phyloP scores from a whole-genome alignment of 2,113 vertebrate genomes.

The Orientallactaga bullata region DNA sequence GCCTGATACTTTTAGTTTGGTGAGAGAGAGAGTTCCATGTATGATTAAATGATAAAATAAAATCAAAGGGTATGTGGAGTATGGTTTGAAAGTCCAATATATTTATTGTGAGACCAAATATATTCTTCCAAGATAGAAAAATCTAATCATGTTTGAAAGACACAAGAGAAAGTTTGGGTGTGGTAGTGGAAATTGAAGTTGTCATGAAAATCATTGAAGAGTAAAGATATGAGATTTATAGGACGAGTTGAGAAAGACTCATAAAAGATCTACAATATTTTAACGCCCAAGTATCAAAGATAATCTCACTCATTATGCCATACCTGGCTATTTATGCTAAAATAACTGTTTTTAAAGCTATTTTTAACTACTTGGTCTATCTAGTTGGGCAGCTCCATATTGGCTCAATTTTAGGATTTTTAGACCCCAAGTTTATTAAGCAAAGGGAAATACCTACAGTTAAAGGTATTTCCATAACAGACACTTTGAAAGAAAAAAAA shows the following conservation, averaged over 20 bases:
- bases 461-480: not conserved
- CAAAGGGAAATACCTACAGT: not conserved
- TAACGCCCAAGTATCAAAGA: not conserved
- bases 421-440: not conserved
- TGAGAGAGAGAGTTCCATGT: not conserved
- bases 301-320: not conserved
- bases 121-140: not conserved
- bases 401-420: not conserved
- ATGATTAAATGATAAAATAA: not conserved
- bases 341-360: not conserved
- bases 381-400: not conserved
- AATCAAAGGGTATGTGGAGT: not conserved
- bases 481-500: not conserved
- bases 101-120: not conserved
- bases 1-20: not conserved
- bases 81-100: not conserved
- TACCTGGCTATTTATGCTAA: not conserved
- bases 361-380: not conserved
- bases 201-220: not conserved
- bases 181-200: not conserved
- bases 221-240: not conserved
- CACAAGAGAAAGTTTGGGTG: not conserved
- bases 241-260: not conserved
- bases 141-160: not conserved
- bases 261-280: not conserved